Percentiles rank a stretch among this genome's conserved stretches.
Evolutionary conservation across 1,140 invertebrate genomes (phyloP).

Genomic region (Reticulitermes speratus): DNA sequence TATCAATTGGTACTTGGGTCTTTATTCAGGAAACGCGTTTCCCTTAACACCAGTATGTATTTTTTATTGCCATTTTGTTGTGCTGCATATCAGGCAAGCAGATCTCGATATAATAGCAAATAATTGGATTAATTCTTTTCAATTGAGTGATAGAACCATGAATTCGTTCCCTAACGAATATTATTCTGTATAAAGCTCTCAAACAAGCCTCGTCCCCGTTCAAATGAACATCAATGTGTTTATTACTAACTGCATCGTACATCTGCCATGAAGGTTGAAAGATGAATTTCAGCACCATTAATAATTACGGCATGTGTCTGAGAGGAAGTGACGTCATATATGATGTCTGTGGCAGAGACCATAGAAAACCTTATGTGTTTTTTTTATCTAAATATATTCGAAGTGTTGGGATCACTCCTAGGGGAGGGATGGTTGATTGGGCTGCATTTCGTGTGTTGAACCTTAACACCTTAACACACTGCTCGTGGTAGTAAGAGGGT

Average conservation of each 20-base stretch:
- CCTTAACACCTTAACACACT: neutral
- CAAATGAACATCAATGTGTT: slow-evolving; percentile 4
- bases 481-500: neutral
- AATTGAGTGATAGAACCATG: neutral
- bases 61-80: slow-evolving; percentile 16
- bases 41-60: neutral
- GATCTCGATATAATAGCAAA: slow-evolving; percentile 16
- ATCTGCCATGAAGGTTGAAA: slow-evolving; percentile 11
- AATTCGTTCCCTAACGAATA: slow-evolving; percentile 16
- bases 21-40: neutral
- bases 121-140: slow-evolving; percentile 17
- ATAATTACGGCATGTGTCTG: slow-evolving; percentile 2
- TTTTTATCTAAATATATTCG: neutral
- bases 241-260: neutral
- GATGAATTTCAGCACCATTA: neutral
- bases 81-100: slow-evolving; percentile 2
- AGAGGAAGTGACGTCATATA: slow-evolving; percentile 3
- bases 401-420: neutral
- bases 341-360: neutral
- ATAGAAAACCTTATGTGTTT: neutral
- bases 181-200: slow-evolving; percentile 3
- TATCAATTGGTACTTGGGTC: neutral
- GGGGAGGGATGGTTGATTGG: neutral
- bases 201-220: neutral
- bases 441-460: too few relatives aligned